A percentile compares a stretch with the other conserved stretches of the same genome.
Conservation (phyloP, 2,113 vertebrate genomes). For the Murina feae region DNA sequence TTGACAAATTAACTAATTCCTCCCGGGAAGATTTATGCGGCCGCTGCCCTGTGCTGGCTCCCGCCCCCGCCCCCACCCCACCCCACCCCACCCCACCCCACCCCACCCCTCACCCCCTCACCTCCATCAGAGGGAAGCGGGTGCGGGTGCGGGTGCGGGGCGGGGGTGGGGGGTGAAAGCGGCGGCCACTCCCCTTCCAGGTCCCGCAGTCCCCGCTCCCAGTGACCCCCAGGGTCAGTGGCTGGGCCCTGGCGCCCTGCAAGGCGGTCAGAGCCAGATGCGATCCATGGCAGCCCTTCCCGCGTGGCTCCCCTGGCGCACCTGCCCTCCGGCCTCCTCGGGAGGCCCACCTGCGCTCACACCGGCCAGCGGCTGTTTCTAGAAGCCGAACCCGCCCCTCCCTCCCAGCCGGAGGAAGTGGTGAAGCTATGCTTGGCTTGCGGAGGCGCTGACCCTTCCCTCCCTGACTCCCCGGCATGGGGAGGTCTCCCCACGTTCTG, state of each 20-base stretch:
- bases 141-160: too few relatives aligned
- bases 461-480: too few relatives aligned
- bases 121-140: not conserved
- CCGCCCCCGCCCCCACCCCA: not conserved
- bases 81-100: too few relatives aligned
- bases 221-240: not conserved
- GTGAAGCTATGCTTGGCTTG: not conserved
- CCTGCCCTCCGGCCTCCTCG: not conserved
- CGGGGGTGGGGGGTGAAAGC: too few relatives aligned
- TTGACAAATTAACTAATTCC: not conserved
- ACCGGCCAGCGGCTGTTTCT: not conserved
- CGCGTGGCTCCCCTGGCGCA: too few relatives aligned
- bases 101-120: not conserved
- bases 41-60: not conserved
- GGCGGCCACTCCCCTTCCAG: not conserved
- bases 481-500: too few relatives aligned
- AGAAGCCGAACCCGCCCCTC: rapidly evolving
- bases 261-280: not conserved
- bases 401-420: rapidly evolving
- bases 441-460: not conserved
- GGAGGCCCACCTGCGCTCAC: not conserved
- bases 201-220: not conserved
- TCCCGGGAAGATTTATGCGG: not conserved
- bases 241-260: not conserved
- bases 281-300: not conserved